phyloP scores from a whole-genome alignment of 2,113 vertebrate species.

The Thymallus thymallus region DNA sequence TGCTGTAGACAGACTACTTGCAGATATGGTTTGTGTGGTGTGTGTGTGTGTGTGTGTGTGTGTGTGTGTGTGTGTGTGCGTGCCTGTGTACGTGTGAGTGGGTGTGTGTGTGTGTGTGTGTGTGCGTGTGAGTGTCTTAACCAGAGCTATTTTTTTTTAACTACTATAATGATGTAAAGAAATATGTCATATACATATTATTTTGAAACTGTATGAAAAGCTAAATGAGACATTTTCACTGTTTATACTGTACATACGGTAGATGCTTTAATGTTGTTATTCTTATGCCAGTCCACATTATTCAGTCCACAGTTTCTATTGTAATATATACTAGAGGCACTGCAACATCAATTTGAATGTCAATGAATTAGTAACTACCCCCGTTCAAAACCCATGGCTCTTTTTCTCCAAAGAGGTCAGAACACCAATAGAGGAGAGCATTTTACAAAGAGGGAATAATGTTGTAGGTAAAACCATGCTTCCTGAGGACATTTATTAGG shows the following conservation, averaged over 20 bases:
- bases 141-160: too few relatives aligned
- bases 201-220: too few relatives aligned
- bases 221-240: too few relatives aligned
- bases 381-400: background rate
- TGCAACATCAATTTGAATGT: too few relatives aligned
- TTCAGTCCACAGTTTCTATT: too few relatives aligned
- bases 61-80: constrained; percentile 35
- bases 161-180: too few relatives aligned
- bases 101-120: too few relatives aligned
- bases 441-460: background rate
- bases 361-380: background rate
- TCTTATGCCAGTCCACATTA: background rate
- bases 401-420: too few relatives aligned
- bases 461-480: background rate
- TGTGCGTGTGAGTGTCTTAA: background rate
- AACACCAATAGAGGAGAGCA: background rate
- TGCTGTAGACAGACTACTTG: constrained; percentile 67
- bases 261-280: background rate
- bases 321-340: too few relatives aligned
- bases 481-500: background rate
- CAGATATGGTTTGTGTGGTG: constrained; percentile 52
- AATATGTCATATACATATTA: too few relatives aligned
- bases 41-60: too few relatives aligned
- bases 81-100: background rate
- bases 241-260: background rate